phyloP scores from a whole-genome alignment of 2,888 invertebrate species.

The Nymphalis c-album region DNA sequence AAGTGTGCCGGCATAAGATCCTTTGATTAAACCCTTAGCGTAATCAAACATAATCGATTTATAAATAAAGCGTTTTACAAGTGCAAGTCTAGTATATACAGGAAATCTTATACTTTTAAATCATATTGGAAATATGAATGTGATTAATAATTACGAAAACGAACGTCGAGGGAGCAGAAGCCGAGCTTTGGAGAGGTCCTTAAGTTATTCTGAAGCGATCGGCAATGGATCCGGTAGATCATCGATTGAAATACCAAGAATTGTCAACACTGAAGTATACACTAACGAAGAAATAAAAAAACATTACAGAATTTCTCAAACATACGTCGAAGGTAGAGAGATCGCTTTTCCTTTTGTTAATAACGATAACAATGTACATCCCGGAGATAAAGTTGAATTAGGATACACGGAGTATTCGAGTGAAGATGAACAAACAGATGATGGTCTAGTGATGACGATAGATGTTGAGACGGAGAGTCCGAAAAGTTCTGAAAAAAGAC shows the following conservation, averaged over 20 bases:
- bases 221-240: slow-evolving; percentile 63
- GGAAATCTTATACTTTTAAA: background rate
- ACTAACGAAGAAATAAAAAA: slow-evolving; percentile 71
- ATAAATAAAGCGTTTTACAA: slow-evolving; percentile 7
- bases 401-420: slow-evolving; percentile 60
- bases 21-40: background rate
- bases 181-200: slow-evolving; percentile 65
- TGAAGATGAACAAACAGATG: slow-evolving; percentile 61
- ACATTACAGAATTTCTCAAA: slow-evolving; percentile 71
- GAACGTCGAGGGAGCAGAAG: slow-evolving; percentile 56
- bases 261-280: slow-evolving; percentile 69
- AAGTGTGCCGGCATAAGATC: background rate
- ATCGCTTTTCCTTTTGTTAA: slow-evolving; percentile 58
- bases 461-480: slow-evolving; percentile 60
- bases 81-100: background rate
- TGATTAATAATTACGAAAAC: slow-evolving; percentile 31
- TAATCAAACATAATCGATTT: slow-evolving; percentile 1
- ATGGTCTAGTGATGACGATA: slow-evolving; percentile 69
- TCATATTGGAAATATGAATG: slow-evolving; percentile 11
- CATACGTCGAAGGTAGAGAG: slow-evolving; percentile 73
- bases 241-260: slow-evolving; percentile 70
- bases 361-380: slow-evolving; percentile 49
- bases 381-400: slow-evolving; percentile 44
- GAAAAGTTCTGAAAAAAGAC: slow-evolving; percentile 54
- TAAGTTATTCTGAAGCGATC: slow-evolving; percentile 75